phyloP scores from a whole-genome alignment of 64 coral and sea anemone genomes.

The Stylophora pistillata region DNA sequence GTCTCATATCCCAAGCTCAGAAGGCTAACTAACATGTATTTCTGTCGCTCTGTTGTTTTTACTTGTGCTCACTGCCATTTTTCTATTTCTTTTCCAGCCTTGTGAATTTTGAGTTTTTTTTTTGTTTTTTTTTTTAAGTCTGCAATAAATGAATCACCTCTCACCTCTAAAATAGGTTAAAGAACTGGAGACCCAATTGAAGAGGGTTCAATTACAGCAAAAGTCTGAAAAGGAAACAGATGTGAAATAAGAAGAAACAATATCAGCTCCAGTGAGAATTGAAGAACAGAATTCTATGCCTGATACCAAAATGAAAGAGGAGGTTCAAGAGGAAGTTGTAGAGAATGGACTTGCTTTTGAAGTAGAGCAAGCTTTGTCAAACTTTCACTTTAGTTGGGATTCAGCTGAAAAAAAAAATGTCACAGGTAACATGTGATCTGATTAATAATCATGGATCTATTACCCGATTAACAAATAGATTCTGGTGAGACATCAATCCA shows the following conservation, averaged over 20 bases:
- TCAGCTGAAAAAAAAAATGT: background rate
- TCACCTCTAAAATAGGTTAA: background rate
- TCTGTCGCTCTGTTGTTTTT: too few relatives aligned
- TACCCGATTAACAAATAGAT: too few relatives aligned
- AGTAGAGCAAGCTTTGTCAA: constrained; percentile 8
- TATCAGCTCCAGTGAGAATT: background rate
- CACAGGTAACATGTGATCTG: background rate
- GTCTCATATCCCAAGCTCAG: too few relatives aligned
- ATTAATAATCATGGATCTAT: too few relatives aligned
- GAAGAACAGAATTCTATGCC: background rate
- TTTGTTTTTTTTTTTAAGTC: background rate
- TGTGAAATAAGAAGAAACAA: background rate
- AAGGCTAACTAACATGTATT: too few relatives aligned
- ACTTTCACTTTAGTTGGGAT: constrained; percentile 28
- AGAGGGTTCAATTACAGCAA: background rate
- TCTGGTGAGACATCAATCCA: too few relatives aligned
- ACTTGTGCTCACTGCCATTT: too few relatives aligned
- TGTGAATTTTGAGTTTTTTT: background rate
- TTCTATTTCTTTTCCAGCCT: too few relatives aligned
- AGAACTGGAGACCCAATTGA: constrained; percentile 4
- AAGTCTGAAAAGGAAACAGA: background rate
- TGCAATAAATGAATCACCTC: background rate
- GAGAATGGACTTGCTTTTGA: constrained; percentile 15
- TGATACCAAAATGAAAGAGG: background rate
- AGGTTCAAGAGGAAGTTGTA: background rate